These are phyloP conservation scores for Bombylius discolor DNA, from an alignment of 2,888 invertebrate genomes.

Conservation along the genomic window DNA sequence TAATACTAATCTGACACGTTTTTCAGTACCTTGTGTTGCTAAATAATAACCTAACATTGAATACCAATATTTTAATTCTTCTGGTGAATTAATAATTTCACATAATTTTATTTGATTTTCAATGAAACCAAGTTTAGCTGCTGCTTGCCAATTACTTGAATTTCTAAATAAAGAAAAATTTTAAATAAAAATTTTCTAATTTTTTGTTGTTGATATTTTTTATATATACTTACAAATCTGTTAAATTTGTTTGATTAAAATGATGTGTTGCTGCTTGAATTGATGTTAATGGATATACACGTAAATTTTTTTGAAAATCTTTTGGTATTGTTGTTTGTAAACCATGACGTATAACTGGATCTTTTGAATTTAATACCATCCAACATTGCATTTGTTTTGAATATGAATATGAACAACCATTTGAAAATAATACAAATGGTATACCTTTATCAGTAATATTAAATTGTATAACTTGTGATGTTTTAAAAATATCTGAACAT, in stretches of 20 bases:
- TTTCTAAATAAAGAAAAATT: conserved; percentile 18
- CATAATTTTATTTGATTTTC: conserved; percentile 36
- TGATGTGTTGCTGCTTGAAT: conserved; percentile 28
- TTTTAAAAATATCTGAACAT: conserved; percentile 31
- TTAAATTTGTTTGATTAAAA: conserved; percentile 16
- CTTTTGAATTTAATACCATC: conserved; percentile 44
- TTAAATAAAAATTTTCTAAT: background rate
- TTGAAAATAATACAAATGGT: conserved; percentile 72
- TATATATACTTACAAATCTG: conserved; percentile 23
- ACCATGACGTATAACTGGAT: conserved; percentile 40
- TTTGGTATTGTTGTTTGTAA: conserved; percentile 35
- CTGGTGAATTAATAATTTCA: conserved; percentile 29
- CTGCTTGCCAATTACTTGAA: conserved; percentile 30
- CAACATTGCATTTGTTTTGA: conserved; percentile 61
- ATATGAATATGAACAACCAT: conserved; percentile 75
- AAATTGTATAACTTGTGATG: conserved; percentile 45
- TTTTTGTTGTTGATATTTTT: conserved; percentile 2
- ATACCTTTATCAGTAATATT: conserved; percentile 54
- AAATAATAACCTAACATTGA: conserved; percentile 32
- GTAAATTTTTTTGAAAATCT: conserved; percentile 29
- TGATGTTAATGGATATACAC: conserved; percentile 30
- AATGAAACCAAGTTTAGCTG: conserved; percentile 32
- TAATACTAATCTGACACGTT: conserved; percentile 28
- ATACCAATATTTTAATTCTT: conserved; percentile 35
- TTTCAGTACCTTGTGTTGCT: conserved; percentile 29